These are phyloP conservation scores for Centropus unirufus DNA, from an alignment of 2,113 vertebrate genomes.

Conservation along the genomic window DNA sequence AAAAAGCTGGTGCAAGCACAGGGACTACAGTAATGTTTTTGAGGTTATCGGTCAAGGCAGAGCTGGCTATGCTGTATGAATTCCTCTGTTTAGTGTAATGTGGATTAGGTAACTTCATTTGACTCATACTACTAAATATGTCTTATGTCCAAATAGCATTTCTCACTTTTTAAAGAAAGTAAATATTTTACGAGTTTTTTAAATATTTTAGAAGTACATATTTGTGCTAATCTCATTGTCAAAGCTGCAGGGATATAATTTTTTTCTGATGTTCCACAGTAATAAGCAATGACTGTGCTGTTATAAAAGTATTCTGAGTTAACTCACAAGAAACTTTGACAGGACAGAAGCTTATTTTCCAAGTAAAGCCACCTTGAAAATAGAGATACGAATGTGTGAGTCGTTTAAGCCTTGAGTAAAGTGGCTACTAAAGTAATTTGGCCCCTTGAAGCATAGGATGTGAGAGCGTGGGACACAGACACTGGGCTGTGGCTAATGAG, in stretches of 20 bases:
- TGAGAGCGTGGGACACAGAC: not conserved
- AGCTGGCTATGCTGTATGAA: not conserved
- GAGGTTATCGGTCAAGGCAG: not conserved
- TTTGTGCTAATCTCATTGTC: not conserved
- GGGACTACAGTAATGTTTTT: not conserved
- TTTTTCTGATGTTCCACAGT: conserved; percentile 16
- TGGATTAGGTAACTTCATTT: not conserved
- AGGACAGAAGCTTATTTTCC: conserved; percentile 16
- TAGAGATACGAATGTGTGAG: not conserved
- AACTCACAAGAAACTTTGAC: not conserved
- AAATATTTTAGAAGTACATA: not conserved
- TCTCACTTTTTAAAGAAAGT: not conserved
- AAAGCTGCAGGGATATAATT: not conserved
- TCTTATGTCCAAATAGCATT: not conserved
- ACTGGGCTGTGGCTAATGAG: not conserved
- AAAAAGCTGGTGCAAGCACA: not conserved
- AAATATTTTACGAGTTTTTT: conserved; percentile 11
- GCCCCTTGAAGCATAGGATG: not conserved
- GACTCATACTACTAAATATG: not conserved
- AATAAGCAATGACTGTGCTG: not conserved
- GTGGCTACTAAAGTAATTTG: not conserved
- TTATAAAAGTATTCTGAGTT: conserved; percentile 34
- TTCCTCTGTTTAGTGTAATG: not conserved
- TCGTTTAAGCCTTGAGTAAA: not conserved
- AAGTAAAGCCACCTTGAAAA: not conserved